Base-by-base conservation (phyloP, 2,888 invertebrate species). In the Drosophila incognita region DNA sequence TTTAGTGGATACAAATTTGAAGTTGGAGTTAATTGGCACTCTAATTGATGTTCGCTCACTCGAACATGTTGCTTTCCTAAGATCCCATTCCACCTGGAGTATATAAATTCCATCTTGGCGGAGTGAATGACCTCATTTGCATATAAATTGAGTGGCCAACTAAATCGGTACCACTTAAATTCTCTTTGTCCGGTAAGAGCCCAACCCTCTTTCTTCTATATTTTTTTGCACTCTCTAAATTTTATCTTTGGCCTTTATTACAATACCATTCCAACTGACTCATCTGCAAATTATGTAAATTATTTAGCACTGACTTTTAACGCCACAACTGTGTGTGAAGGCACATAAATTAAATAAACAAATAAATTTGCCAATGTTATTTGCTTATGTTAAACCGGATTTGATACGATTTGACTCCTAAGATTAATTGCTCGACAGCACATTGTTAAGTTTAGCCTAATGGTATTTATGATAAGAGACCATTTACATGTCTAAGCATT, bases 231-330 rank as follows among this genome's bases (percentile, higher is more conserved):
- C 40, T 76, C 38, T 56, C 49, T 42, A 35, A 13, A 54, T 48
- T 21, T 57, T 51, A 54, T 69, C 59, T 65, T 65, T 42, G 59
- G n/a, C 15, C 52, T 15, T 56, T 52, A 68, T 67, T 65, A 49
- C 6, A 31, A 42, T 52, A 61, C 51, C 38, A 63, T 72, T 83
- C 70, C 64, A 65, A 46, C 69, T 88, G 81, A 90, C 88, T 76
- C 81, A 88, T 88, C 69, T 72, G 68, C 73, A 63, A 89, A 78
- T 80, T 89, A 87, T 89, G 90, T 76, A 87, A 87, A 87, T 89
- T 71, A 76, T 72, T 62, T 70, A 56, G 67, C 58, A 74, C 74
- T 78, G 85, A 76, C 89, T 90, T 80, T 82, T 82, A 69, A 67
- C 87, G 70, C 76, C 73, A 59, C 57, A 62, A 59, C 62, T 71